These are phyloP conservation scores for Bugula neritina DNA, from an alignment of 2,888 invertebrate species.

Conservation along the genomic window DNA sequence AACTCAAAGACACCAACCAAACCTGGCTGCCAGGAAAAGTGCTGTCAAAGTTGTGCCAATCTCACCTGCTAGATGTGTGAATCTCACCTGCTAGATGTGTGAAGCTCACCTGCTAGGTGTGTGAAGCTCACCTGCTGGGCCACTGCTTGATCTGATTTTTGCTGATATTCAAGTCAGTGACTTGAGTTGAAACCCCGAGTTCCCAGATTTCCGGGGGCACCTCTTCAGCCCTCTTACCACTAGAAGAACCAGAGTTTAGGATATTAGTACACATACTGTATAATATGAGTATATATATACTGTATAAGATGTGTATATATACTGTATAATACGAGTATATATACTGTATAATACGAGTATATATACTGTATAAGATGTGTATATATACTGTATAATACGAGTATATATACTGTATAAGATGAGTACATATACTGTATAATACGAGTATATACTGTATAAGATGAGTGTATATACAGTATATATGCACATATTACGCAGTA, in stretches of 20 bases:
- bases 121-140: constrained; percentile 62
- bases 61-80: too few relatives aligned
- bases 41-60: too few relatives aligned
- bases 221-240: constrained; percentile 60
- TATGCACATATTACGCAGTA: too few relatives aligned
- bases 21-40: too few relatives aligned
- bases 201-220: constrained; percentile 69
- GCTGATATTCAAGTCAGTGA: constrained; percentile 72
- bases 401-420: background rate
- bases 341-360: background rate
- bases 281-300: too few relatives aligned
- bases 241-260: constrained; percentile 33
- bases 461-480: background rate
- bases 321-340: background rate
- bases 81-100: too few relatives aligned
- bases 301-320: too few relatives aligned
- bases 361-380: background rate
- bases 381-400: background rate
- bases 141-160: constrained; percentile 68
- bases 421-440: background rate
- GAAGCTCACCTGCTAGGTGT: background rate
- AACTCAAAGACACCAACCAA: too few relatives aligned
- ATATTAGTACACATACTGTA: background rate
- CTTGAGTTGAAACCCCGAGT: constrained; percentile 66
- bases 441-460: background rate